These are phyloP conservation scores for Holothuria glaberrima DNA, from an alignment of 35 echinoderm and acorn worm genomes.

Conservation along the genomic window DNA sequence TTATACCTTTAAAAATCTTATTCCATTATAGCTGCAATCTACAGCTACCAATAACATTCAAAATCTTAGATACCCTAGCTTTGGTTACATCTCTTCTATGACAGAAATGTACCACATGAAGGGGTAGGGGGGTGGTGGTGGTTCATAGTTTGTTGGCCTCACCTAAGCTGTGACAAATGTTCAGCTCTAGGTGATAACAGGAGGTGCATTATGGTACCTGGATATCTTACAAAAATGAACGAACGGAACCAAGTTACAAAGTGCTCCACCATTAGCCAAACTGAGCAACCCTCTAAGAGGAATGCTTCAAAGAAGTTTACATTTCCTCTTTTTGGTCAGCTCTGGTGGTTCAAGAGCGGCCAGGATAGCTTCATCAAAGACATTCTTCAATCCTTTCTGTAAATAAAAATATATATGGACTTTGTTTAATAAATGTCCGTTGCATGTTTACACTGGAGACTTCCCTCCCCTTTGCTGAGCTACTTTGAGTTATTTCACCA, in stretches of 20 bases:
- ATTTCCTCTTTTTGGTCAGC: conserved; percentile 86
- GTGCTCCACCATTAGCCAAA: background rate
- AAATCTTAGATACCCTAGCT: no score
- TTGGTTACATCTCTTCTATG: no score
- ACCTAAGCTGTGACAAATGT: background rate
- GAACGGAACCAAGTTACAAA: background rate
- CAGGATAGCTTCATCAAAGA: conserved; percentile 98
- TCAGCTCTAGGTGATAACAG: background rate
- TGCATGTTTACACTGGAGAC: no score
- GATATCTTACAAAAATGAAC: conserved; percentile 23
- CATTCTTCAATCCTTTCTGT: conserved; percentile 99
- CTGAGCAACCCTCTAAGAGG: background rate
- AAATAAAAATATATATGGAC: conserved; percentile 12
- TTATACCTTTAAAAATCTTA: no score
- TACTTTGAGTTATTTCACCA: no score
- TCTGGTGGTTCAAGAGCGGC: conserved; percentile 97
- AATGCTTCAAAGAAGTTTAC: conserved; percentile 22
- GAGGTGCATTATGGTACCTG: background rate
- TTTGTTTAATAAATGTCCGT: background rate
- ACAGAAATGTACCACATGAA: no score
- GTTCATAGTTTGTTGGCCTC: background rate
- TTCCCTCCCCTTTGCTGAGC: no score
- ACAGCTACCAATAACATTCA: background rate
- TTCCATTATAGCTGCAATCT: no score
- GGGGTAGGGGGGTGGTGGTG: no score